Evolutionary conservation across 2,797 vertebrate species (phyloP), one percentile per base, ranked within the genome.

Genomic region (Threskiornis aethiopicus): DNA sequence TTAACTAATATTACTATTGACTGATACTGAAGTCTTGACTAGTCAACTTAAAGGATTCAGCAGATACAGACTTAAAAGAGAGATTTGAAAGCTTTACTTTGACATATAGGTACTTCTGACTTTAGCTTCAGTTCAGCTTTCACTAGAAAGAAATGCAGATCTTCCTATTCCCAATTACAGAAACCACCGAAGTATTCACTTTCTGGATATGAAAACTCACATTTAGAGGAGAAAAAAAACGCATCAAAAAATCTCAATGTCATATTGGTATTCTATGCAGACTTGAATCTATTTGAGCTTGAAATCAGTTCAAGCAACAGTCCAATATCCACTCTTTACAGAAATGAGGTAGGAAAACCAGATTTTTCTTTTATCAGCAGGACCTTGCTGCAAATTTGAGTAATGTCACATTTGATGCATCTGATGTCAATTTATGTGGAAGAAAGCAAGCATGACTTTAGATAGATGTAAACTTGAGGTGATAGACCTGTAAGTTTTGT

Each of bases 401-500:
- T 51, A 28, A 28, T 51, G 49, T 28, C 26, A 49, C 24, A 49
- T 49, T 49, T 14, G 47, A 28, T 52, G 28, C 52, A 29, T 54
- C 52, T 31, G 52, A 18, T 54, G 28, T 54, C 52, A 16, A 31
- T 31, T 54, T 54, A 54, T 29, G 28, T 54, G 52, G 29, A 54
- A 54, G 28, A 31, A 29, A 31, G 52, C 28, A 54, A 31, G 28
- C 52, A 31, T 54, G 52, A 31, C 52, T 54, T 54, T 29, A 71
- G 85, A 49, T 17, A 75, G 54, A 73, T 83, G 57, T 57, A 64
- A 84, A 37, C 42, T 44, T 67, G 49, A 80, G 72, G 64, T 71
- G 82, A 21, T 49, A 87, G 77, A 84, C 88, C 52, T 94, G 67
- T 85, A 93, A 82, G 59, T 84, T 92, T 94, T 77, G 71, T 92